These are phyloP conservation scores for Reticulitermes lucifugus DNA, from an alignment of 2,888 invertebrate species.

Conservation along the genomic window DNA sequence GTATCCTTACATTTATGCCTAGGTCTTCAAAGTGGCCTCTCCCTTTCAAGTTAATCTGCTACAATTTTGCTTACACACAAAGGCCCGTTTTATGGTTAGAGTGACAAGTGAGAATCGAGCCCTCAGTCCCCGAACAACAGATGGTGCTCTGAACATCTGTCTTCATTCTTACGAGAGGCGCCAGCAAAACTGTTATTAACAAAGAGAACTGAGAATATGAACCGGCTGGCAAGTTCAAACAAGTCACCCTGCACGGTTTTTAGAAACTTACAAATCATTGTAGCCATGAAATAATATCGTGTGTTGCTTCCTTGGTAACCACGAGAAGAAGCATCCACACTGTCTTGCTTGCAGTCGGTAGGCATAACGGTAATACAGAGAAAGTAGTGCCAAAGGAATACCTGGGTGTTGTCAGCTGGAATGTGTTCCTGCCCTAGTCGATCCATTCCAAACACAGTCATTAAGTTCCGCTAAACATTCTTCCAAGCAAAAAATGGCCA, in stretches of 20 bases:
- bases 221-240: too few species aligned
- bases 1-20: too few species aligned
- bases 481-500: not conserved
- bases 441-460: not conserved
- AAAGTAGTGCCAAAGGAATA: conserved; percentile 17
- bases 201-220: not conserved
- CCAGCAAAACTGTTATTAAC: not conserved
- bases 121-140: not conserved
- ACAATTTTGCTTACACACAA: too few species aligned
- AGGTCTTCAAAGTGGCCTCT: too few species aligned
- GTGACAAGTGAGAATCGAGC: not conserved
- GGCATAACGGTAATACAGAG: conserved; percentile 5
- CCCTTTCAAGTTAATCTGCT: too few species aligned
- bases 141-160: not conserved
- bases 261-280: too few species aligned
- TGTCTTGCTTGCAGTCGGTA: not conserved
- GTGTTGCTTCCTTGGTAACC: too few species aligned
- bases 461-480: not conserved
- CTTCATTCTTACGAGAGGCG: not conserved
- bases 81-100: too few species aligned
- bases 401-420: not conserved
- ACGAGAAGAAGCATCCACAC: too few species aligned
- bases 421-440: not conserved
- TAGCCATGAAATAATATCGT: too few species aligned
- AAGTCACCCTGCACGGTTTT: too few species aligned